phyloP scores from a whole-genome alignment of 2,888 invertebrate species.

The Melanostoma mellinum region DNA sequence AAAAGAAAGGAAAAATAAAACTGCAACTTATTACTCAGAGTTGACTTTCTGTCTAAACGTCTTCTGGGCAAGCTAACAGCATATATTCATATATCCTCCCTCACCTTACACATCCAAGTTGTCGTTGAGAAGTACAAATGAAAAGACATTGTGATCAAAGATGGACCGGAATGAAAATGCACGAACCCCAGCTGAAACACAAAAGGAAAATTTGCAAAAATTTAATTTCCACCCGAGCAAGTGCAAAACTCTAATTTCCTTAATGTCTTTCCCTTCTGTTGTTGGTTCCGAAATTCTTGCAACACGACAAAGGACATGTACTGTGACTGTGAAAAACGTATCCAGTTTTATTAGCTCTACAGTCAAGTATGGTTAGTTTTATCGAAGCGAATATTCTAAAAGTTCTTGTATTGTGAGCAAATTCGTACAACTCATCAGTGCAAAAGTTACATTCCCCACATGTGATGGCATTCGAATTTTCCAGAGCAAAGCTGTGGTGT shows the following conservation, averaged over 20 bases:
- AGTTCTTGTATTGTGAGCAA: not conserved
- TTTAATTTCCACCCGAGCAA: conserved; percentile 29
- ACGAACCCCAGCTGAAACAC: conserved; percentile 5
- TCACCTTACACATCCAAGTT: conserved; percentile 14
- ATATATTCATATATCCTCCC: not conserved
- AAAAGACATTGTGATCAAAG: conserved; percentile 10
- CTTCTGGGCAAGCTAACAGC: not conserved
- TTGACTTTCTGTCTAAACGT: not conserved
- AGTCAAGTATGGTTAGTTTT: too few species aligned
- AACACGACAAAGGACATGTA: conserved; percentile 2
- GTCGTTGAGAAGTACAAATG: not conserved
- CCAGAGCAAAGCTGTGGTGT: not conserved
- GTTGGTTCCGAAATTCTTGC: conserved; percentile 20
- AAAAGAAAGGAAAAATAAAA: not conserved
- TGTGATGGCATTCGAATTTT: conserved; percentile 17
- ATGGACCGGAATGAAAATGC: not conserved
- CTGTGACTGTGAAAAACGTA: too few species aligned
- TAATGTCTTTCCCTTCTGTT: conserved; percentile 42
- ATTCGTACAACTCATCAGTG: not conserved
- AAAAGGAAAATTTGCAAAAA: conserved; percentile 31
- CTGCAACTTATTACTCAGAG: conserved; percentile 19
- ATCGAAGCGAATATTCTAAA: not conserved
- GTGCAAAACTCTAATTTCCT: conserved; percentile 62
- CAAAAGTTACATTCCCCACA: not conserved
- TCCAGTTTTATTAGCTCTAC: too few species aligned